Conservation (phyloP, 2,113 vertebrate genomes). For the Ictidomys tridecemlineatus region DNA sequence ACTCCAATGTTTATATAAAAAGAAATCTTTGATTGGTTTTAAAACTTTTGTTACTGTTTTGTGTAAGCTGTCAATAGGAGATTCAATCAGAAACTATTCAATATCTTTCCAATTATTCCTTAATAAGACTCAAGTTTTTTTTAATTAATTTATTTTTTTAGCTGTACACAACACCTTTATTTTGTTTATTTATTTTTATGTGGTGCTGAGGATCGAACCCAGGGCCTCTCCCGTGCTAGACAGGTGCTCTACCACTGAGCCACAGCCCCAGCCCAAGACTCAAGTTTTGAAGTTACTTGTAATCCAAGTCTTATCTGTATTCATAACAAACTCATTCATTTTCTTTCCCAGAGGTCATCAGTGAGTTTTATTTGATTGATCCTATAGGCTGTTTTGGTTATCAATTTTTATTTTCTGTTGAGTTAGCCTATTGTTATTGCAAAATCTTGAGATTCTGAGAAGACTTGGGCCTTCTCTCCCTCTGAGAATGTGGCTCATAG, state of each 20-base stretch:
- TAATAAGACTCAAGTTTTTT: slow-evolving; percentile 47
- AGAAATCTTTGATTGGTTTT: neutral
- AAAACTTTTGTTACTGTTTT: neutral
- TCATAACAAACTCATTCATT: neutral
- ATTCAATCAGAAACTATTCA: neutral
- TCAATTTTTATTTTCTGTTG: neutral
- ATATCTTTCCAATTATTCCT: neutral
- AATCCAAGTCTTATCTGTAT: neutral
- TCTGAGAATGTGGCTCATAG: no score
- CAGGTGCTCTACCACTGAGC: no score
- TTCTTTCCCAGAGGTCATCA: neutral
- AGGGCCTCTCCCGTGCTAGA: no score
- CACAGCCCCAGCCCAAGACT: no score
- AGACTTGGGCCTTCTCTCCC: no score
- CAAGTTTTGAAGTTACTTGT: slow-evolving; percentile 25
- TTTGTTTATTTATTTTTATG: no score
- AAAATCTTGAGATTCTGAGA: neutral
- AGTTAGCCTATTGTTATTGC: neutral
- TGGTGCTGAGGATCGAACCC: no score
- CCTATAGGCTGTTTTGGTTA: neutral
- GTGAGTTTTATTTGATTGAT: slow-evolving; percentile 19
- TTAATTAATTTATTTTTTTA: no score
- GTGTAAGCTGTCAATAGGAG: neutral
- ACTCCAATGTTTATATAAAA: neutral
- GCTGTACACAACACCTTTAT: no score